Evolutionary conservation across 2,797 vertebrate genomes (phyloP).

Genomic region (Scleropages formosus): DNA sequence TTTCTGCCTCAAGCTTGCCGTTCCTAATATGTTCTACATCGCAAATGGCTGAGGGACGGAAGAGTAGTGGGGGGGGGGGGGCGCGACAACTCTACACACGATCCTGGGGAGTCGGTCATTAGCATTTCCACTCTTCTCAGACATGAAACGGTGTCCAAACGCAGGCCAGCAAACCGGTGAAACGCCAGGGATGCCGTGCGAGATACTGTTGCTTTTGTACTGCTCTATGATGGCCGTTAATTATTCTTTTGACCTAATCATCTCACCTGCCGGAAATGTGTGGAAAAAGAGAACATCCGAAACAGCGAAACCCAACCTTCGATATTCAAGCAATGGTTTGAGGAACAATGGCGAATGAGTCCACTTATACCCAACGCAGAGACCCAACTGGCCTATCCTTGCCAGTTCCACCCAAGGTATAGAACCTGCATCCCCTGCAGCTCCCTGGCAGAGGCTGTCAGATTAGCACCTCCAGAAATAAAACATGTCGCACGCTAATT

Average conservation of each 20-base stretch:
- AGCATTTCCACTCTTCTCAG: constrained; percentile 23
- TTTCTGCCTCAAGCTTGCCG: too few species aligned
- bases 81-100: too few species aligned
- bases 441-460: constrained; percentile 30
- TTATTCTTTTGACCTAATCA: not conserved
- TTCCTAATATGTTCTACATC: constrained; percentile 41
- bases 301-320: too few species aligned
- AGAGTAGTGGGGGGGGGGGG: not conserved
- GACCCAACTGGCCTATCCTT: too few species aligned
- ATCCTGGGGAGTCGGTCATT: not conserved
- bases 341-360: too few species aligned
- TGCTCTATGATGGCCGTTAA: not conserved
- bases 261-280: not conserved
- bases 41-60: constrained; percentile 41
- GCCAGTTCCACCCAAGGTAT: constrained; percentile 24
- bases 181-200: constrained; percentile 33
- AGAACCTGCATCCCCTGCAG: not conserved
- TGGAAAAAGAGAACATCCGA: too few species aligned
- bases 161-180: constrained; percentile 42
- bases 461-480: constrained; percentile 38
- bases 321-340: too few species aligned
- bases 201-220: not conserved
- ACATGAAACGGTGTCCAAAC: constrained; percentile 38
- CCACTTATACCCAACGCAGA: too few species aligned
- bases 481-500: constrained; percentile 39